phyloP scores from a whole-genome alignment of 2,888 invertebrate species.

The Agrilus biguttatus region DNA sequence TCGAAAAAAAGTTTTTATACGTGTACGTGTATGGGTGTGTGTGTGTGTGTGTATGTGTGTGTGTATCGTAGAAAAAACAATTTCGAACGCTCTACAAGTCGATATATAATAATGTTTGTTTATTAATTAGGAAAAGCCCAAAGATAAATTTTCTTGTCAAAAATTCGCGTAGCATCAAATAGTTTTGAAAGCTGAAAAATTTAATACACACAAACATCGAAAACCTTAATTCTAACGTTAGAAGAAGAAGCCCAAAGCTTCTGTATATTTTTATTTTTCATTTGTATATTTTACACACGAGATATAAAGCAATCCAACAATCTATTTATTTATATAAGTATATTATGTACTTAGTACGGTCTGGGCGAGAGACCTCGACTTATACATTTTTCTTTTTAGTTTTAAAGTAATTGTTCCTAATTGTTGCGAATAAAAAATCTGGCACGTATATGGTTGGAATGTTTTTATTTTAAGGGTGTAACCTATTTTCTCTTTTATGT shows the following conservation, averaged over 20 bases:
- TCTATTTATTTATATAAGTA: conserved; percentile 11
- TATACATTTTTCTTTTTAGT: conserved; percentile 12
- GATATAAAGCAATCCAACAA: conserved; percentile 1
- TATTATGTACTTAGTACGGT: conserved; percentile 9
- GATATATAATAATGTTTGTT: neutral
- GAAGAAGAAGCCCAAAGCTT: conserved; percentile 18
- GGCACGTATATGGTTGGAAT: conserved; percentile 52
- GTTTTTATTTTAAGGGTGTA: conserved; percentile 31
- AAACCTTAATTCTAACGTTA: conserved; percentile 31
- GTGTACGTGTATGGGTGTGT: no score
- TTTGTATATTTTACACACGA: conserved; percentile 10
- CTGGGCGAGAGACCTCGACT: conserved; percentile 12
- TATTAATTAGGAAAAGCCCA: conserved; percentile 6
- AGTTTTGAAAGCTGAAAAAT: conserved; percentile 30
- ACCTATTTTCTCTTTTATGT: conserved; percentile 7
- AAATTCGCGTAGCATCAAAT: conserved; percentile 16
- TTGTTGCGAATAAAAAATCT: conserved; percentile 41
- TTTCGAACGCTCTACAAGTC: neutral
- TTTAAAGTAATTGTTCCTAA: conserved; percentile 19
- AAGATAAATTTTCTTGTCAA: conserved; percentile 9
- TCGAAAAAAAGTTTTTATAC: no score
- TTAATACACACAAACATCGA: conserved; percentile 33
- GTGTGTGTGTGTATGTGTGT: no score
- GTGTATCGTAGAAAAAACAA: no score
- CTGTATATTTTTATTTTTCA: conserved; percentile 10